Evolutionary conservation across 2,113 vertebrate species (phyloP).

Genomic region (Apistogramma diplotaenia): DNA sequence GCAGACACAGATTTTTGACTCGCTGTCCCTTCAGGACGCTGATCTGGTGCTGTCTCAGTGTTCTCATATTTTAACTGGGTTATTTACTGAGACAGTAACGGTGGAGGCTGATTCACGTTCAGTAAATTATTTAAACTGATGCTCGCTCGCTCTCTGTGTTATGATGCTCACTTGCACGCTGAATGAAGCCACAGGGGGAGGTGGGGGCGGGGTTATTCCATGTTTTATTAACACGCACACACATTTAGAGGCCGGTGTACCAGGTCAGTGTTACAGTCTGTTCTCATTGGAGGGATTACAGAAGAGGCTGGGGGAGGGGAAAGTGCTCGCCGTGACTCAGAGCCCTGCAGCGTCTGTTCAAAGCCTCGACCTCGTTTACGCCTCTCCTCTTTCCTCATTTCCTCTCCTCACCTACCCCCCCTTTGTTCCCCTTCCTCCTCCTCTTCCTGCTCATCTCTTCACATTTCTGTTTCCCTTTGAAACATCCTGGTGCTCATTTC

Average conservation of each 20-base stretch:
- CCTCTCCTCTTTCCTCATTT: not conserved
- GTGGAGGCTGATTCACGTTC: slow-evolving; percentile 22
- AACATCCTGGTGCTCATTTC: not conserved
- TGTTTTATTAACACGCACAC: slow-evolving; percentile 42
- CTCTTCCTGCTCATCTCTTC: too few relatives aligned
- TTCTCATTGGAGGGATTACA: slow-evolving; percentile 41
- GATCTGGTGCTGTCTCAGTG: not conserved
- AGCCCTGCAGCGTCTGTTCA: slow-evolving; percentile 52
- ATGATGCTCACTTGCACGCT: not conserved
- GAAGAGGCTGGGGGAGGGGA: not conserved
- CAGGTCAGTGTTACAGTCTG: slow-evolving; percentile 43
- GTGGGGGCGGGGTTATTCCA: not conserved
- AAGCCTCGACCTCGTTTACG: slow-evolving; percentile 38
- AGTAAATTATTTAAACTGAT: slow-evolving; percentile 49
- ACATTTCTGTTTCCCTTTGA: too few relatives aligned
- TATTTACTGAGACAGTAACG: slow-evolving; percentile 17
- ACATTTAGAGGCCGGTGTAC: not conserved
- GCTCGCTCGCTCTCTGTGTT: slow-evolving; percentile 10
- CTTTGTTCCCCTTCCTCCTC: not conserved
- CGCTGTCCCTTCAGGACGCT: not conserved
- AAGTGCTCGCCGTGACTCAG: slow-evolving; percentile 14
- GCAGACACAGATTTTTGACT: not conserved
- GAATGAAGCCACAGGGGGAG: not conserved
- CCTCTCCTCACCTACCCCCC: not conserved
- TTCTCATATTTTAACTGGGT: not conserved